phyloP scores from a whole-genome alignment of 2,888 invertebrate species.

The Protonemura montana region DNA sequence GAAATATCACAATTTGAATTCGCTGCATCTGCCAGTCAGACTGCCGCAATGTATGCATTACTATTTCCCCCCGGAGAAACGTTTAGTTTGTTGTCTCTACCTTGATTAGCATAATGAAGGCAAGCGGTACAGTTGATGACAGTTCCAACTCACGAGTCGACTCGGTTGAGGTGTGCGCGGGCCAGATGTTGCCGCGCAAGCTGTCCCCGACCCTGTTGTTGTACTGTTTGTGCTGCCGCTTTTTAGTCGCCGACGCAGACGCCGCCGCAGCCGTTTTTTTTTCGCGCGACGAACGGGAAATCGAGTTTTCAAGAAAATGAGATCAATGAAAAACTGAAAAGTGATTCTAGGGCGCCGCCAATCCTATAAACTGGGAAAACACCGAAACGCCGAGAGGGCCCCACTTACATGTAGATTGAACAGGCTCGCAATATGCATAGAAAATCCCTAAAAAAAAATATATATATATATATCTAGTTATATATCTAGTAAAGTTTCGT shows the following conservation, averaged over 20 bases:
- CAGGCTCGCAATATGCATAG: not conserved
- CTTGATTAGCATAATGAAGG: no score
- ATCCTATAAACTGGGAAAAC: constrained; percentile 24
- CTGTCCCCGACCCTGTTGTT: no score
- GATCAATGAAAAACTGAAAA: constrained; percentile 29
- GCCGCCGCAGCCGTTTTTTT: no score
- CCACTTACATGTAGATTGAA: not conserved
- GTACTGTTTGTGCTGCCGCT: not conserved
- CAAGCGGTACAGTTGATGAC: no score
- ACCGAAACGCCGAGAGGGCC: not conserved
- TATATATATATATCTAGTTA: not conserved
- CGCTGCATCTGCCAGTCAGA: no score
- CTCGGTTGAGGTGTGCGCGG: no score
- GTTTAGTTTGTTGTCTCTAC: no score
- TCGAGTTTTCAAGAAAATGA: constrained; percentile 14
- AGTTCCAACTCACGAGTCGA: no score
- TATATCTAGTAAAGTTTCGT: not conserved
- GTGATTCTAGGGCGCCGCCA: constrained; percentile 15
- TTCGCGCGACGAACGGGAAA: not conserved
- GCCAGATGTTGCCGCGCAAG: no score
- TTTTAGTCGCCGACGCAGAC: not conserved
- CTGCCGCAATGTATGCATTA: no score
- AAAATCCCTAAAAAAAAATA: not conserved
- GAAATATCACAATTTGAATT: no score
- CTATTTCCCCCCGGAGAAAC: no score